Conservation (phyloP, 2,888 invertebrate genomes). For the Marasmarcha lunaedactyla region DNA sequence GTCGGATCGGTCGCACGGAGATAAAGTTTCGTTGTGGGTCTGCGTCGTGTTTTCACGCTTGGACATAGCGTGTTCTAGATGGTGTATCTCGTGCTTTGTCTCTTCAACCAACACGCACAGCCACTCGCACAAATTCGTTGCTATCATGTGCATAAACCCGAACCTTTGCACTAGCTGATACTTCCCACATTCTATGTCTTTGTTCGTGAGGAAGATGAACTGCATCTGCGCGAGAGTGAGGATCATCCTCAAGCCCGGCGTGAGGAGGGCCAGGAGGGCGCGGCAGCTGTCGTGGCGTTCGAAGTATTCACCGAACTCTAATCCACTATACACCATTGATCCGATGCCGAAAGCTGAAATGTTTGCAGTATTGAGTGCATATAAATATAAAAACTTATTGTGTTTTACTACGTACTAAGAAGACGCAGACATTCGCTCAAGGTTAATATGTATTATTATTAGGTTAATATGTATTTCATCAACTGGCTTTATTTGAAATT, state of each 20-base stretch:
- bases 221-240: conserved; percentile 92
- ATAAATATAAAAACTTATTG: too few relatives aligned
- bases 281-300: conserved; percentile 77
- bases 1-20: conserved; percentile 70
- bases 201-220: conserved; percentile 92
- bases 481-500: too few relatives aligned
- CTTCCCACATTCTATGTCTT: conserved; percentile 72
- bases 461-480: too few relatives aligned
- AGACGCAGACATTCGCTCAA: too few relatives aligned
- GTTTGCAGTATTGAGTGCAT: not conserved
- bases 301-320: conserved; percentile 81
- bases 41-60: conserved; percentile 10
- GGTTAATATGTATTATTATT: too few relatives aligned
- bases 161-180: conserved; percentile 83
- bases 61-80: conserved; percentile 65
- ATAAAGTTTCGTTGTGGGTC: conserved; percentile 22
- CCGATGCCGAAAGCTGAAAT: conserved; percentile 67
- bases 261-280: conserved; percentile 77
- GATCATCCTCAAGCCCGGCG: conserved; percentile 84
- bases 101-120: conserved; percentile 88
- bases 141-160: conserved; percentile 95
- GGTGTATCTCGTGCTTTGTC: conserved; percentile 88
- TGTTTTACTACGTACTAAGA: not conserved
- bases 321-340: conserved; percentile 78
- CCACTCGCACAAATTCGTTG: conserved; percentile 95